Evolutionary conservation across 2,888 invertebrate species (phyloP).

Genomic region (Rotaria magnacalcarata): DNA sequence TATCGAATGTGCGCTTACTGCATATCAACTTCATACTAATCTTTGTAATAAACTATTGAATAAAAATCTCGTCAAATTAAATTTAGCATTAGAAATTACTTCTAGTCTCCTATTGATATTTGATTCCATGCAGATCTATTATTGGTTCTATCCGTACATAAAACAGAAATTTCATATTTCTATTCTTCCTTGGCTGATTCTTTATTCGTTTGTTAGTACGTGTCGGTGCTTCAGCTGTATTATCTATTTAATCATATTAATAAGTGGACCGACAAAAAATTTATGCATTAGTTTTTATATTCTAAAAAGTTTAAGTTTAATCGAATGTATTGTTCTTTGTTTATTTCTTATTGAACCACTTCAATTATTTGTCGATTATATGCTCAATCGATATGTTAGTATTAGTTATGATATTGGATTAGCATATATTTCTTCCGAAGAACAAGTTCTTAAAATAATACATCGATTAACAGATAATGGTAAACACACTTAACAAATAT

Average conservation of each 20-base stretch:
- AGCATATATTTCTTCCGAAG: constrained; percentile 3
- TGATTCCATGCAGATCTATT: neutral
- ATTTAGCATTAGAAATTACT: neutral
- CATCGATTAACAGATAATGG: constrained; percentile 8
- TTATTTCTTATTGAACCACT: constrained; percentile 10
- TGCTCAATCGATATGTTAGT: neutral
- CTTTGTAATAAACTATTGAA: neutral
- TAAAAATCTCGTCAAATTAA: neutral
- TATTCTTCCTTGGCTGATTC: neutral
- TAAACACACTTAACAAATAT: neutral
- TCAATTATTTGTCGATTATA: neutral
- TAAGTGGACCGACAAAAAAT: neutral
- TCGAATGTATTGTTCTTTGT: neutral
- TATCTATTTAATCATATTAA: neutral
- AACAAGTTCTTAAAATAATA: neutral
- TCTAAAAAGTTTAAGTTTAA: constrained; percentile 4
- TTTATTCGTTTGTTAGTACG: neutral
- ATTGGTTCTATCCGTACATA: neutral
- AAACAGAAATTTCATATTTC: neutral
- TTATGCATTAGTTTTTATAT: neutral
- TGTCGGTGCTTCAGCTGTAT: neutral
- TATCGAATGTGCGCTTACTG: neutral
- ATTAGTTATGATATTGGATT: constrained; percentile 6
- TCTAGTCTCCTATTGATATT: neutral
- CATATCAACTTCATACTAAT: neutral